Percentiles rank a stretch among this genome's conserved stretches.
phyloP scores from a whole-genome alignment of 2,888 invertebrate genomes.

The Choreutis nemorana region DNA sequence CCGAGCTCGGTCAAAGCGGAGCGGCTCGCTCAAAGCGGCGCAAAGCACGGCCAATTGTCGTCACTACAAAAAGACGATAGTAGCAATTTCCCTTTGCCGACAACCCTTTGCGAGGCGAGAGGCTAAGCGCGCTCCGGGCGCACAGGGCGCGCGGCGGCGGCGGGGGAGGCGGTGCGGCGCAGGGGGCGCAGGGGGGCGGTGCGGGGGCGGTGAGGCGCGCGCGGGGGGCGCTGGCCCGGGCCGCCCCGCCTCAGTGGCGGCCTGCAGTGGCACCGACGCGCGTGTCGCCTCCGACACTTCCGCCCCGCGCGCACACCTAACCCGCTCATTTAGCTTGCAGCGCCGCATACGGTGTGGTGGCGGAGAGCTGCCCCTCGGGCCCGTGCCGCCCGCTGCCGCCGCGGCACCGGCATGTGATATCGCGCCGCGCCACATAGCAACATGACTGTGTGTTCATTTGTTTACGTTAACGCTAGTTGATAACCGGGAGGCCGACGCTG shows the following conservation, averaged over 20 bases:
- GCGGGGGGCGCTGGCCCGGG: constrained; percentile 43
- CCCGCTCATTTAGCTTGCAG: constrained; percentile 55
- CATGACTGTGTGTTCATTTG: constrained; percentile 53
- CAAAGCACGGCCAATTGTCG: constrained; percentile 36
- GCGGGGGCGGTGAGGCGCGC: constrained; percentile 10
- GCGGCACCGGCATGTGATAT: constrained; percentile 43
- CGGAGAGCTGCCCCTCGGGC: constrained; percentile 33
- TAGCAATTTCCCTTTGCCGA: constrained; percentile 50
- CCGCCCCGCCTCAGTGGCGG: constrained; percentile 65
- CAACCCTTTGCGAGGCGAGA: constrained; percentile 42
- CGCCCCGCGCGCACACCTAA: constrained; percentile 54
- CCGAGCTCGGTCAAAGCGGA: constrained; percentile 22
- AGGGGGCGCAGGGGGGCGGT: constrained; percentile 17
- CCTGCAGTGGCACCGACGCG: constrained; percentile 62
- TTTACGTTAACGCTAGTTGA: constrained; percentile 60
- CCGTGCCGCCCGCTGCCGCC: constrained; percentile 39
- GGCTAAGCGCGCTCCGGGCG: constrained; percentile 17
- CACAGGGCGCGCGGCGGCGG: constrained; percentile 50
- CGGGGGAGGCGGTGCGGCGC: constrained; percentile 22
- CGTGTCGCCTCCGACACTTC: constrained; percentile 62
- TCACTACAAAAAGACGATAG: constrained; percentile 42
- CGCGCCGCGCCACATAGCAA: constrained; percentile 34
- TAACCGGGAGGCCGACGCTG: constrained; percentile 55
- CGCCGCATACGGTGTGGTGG: constrained; percentile 56
- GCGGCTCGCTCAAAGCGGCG: constrained; percentile 20